Percentiles rank a stretch among this genome's conserved stretches.
These are phyloP conservation scores for Anguilla megastoma DNA, from an alignment of 2,797 vertebrate species.

Conservation along the genomic window DNA sequence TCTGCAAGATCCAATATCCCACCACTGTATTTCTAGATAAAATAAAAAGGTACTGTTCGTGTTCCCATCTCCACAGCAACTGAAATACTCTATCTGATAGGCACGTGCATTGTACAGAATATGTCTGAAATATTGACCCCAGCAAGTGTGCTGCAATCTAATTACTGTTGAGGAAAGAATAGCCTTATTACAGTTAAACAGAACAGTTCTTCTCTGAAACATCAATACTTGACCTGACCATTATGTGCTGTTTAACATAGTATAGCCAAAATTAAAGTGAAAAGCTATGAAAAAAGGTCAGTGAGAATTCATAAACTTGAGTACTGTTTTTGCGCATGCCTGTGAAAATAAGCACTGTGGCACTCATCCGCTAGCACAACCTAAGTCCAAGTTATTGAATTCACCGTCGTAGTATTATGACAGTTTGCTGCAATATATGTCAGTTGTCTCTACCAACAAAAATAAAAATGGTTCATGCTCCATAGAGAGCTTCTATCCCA, in stretches of 20 bases:
- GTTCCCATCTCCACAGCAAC: slow-evolving; percentile 41
- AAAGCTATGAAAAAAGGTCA: neutral
- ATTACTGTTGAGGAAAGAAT: neutral
- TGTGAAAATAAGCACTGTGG: neutral
- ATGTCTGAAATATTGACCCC: slow-evolving; percentile 20
- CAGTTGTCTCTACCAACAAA: neutral
- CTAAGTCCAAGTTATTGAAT: neutral
- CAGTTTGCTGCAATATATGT: neutral
- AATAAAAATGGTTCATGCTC: neutral
- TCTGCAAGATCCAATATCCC: slow-evolving; percentile 58
- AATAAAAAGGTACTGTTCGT: slow-evolving; percentile 48
- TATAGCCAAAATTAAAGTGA: neutral
- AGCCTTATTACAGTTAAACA: neutral
- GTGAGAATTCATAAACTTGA: too few species aligned
- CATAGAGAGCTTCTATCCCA: neutral
- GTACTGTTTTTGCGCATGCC: neutral
- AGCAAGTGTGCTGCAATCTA: neutral
- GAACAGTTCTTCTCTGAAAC: neutral
- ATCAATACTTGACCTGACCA: neutral
- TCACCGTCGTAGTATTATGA: neutral
- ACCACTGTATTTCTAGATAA: slow-evolving; percentile 56
- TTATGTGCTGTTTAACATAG: neutral
- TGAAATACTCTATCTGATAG: slow-evolving; percentile 45
- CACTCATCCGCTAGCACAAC: neutral
- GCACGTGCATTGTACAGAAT: slow-evolving; percentile 47